Conservation (phyloP, 2,888 invertebrate genomes). For the Rotaria macrura region DNA sequence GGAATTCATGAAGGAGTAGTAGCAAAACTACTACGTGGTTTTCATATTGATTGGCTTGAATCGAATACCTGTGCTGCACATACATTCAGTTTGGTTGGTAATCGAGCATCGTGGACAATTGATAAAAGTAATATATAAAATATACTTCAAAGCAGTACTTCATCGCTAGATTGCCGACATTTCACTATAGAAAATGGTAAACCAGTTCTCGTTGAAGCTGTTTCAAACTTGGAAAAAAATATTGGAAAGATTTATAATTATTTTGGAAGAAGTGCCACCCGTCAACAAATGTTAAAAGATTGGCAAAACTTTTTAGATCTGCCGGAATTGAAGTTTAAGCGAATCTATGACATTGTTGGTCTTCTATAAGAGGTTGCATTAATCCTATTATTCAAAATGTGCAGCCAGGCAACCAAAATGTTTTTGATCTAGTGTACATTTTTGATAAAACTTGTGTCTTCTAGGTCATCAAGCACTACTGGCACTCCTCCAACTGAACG, state of each 20-base stretch:
- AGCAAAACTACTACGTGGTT: too few species aligned
- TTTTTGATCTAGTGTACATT: background rate
- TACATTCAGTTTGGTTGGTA: too few species aligned
- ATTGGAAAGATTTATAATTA: background rate
- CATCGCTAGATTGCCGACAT: too few species aligned
- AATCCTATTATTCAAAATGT: background rate
- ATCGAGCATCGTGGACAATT: too few species aligned
- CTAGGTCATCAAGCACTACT: background rate
- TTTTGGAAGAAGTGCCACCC: background rate
- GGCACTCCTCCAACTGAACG: background rate
- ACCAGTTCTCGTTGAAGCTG: background rate
- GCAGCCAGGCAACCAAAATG: background rate
- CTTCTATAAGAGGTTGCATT: background rate
- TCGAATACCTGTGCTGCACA: too few species aligned
- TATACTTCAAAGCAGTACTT: too few species aligned
- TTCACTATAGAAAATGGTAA: background rate
- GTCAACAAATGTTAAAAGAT: background rate
- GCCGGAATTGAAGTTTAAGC: background rate
- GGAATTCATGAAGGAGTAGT: too few species aligned
- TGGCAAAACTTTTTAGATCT: background rate
- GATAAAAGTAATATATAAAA: too few species aligned
- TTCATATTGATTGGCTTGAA: too few species aligned
- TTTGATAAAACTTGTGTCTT: background rate
- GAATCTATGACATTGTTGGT: background rate
- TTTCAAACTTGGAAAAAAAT: background rate